phyloP scores from a whole-genome alignment of 2,888 invertebrate species.

The Eristalinus sepulchralis region DNA sequence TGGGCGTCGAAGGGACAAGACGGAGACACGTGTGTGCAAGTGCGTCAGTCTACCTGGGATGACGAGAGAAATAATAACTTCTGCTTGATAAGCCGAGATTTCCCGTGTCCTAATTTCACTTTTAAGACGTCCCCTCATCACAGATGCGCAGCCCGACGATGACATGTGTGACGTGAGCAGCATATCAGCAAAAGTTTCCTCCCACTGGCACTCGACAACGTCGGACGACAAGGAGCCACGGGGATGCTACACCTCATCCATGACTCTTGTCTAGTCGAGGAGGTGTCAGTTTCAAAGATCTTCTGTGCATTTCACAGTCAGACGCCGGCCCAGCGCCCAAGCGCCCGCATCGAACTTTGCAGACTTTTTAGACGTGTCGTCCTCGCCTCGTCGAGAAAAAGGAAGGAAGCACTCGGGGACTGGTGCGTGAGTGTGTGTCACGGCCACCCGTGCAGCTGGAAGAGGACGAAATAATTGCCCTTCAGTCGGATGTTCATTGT shows the following conservation, averaged over 20 bases:
- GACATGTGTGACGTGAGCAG: constrained; percentile 30
- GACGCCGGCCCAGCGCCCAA: background rate
- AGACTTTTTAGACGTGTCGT: constrained; percentile 25
- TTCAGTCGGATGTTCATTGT: constrained; percentile 16
- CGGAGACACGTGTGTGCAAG: background rate
- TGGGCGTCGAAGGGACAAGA: background rate
- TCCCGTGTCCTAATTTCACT: constrained; percentile 12
- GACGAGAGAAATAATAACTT: background rate
- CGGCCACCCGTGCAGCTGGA: background rate
- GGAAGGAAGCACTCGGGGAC: constrained; percentile 14
- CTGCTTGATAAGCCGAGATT: constrained; percentile 18
- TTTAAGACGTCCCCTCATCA: background rate
- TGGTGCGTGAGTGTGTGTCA: constrained; percentile 3
- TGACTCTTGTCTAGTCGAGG: constrained; percentile 28
- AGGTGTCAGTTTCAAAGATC: constrained; percentile 28
- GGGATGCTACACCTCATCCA: constrained; percentile 3
- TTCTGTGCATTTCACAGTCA: constrained; percentile 14
- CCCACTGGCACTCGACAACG: background rate
- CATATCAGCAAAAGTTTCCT: background rate
- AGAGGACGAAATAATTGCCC: constrained; percentile 41
- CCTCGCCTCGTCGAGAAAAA: too few relatives aligned
- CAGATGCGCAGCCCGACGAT: constrained; percentile 14
- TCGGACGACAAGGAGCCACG: constrained; percentile 1
- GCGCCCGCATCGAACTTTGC: constrained; percentile 36
- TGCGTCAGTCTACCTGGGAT: background rate